Evolutionary conservation across 2,113 vertebrate genomes (phyloP).

Genomic region (Otus sunia): DNA sequence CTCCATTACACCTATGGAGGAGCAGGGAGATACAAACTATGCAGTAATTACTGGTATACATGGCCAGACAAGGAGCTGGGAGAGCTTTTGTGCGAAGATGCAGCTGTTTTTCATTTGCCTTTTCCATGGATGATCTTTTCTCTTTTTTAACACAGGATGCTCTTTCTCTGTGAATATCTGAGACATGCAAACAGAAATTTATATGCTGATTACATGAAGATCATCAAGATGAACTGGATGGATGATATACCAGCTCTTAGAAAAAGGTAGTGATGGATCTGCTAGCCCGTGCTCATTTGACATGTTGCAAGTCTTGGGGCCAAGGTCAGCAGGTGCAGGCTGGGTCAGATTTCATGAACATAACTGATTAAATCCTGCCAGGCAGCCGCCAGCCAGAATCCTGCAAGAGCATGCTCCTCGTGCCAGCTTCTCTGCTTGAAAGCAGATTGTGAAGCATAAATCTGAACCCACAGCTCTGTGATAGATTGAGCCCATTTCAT

Average conservation of each 20-base stretch:
- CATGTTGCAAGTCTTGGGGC: neutral
- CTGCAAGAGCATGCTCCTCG: neutral
- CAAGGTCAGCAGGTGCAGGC: conserved; percentile 5
- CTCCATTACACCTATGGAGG: neutral
- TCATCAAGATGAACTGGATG: neutral
- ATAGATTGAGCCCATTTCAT: neutral
- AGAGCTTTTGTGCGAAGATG: neutral
- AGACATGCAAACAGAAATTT: neutral
- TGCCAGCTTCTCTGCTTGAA: conserved; percentile 17
- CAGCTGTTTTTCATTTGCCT: neutral
- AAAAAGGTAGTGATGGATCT: neutral
- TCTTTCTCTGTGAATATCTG: neutral
- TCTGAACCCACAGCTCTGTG: neutral
- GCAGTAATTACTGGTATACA: neutral
- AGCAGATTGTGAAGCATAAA: neutral
- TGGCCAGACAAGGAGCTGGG: neutral
- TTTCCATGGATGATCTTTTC: neutral
- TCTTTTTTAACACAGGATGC: neutral
- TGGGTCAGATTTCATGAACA: neutral
- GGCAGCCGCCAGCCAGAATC: neutral
- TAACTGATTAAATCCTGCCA: conserved; percentile 3
- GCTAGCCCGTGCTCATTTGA: accelerated
- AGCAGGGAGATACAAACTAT: neutral
- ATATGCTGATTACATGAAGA: neutral
- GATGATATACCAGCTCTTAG: neutral